Percentiles rank a stretch among this genome's conserved stretches.
phyloP scores from a whole-genome alignment of 2,797 vertebrate genomes.

The Rhinophrynus dorsalis region DNA sequence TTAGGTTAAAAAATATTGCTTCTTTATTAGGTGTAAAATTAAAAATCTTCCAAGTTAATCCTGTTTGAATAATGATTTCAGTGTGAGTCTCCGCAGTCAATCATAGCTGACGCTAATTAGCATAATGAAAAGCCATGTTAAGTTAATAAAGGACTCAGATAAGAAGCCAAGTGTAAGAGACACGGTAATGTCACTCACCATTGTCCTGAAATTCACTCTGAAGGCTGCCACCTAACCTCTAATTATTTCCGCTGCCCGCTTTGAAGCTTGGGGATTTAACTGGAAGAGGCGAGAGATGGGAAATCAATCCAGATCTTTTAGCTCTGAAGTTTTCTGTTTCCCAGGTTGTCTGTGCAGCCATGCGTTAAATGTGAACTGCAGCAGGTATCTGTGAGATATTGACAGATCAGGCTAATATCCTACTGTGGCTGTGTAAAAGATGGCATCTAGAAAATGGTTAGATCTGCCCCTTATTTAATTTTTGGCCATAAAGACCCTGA shows the following conservation, averaged over 20 bases:
- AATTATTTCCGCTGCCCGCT: constrained; percentile 46
- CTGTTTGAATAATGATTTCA: constrained; percentile 33
- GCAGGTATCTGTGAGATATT: constrained; percentile 40
- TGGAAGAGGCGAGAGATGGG: constrained; percentile 31
- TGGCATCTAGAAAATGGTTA: neutral
- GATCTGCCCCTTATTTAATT: neutral
- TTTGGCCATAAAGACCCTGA: too few relatives aligned
- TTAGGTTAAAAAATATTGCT: constrained; percentile 18
- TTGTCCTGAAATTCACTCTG: constrained; percentile 32
- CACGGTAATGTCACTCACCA: constrained; percentile 36
- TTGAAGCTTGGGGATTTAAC: constrained; percentile 28
- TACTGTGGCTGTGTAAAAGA: neutral
- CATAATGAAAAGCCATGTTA: constrained; percentile 41
- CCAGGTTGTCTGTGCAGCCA: constrained; percentile 40
- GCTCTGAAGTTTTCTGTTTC: constrained; percentile 44
- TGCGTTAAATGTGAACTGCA: constrained; percentile 47
- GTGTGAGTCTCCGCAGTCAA: constrained; percentile 23
- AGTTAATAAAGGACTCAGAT: constrained; percentile 34
- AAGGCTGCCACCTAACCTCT: constrained; percentile 34
- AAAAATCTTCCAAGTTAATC: constrained; percentile 39
- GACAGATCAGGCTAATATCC: constrained; percentile 26
- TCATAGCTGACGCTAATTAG: constrained; percentile 26
- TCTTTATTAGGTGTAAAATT: constrained; percentile 38
- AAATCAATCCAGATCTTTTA: constrained; percentile 39
- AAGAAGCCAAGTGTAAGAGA: constrained; percentile 28